Base-by-base conservation (phyloP, 2,113 vertebrate genomes). In the Delphinapterus leucas region DNA sequence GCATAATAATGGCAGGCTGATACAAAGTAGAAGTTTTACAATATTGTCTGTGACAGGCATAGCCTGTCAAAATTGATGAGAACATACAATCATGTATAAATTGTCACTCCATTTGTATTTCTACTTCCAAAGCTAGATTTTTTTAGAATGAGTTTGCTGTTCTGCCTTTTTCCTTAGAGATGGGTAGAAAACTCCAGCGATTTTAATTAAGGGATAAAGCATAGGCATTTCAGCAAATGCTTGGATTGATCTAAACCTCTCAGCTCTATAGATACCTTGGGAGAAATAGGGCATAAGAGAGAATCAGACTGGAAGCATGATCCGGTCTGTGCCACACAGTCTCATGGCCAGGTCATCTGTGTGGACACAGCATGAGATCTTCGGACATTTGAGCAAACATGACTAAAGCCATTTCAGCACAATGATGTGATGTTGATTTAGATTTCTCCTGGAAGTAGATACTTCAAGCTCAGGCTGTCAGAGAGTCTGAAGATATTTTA, bases 341-440 rank as follows among this genome's bases (percentile, higher is more conserved):
- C 13, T 26, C 61, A 33, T 5, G 47, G 76, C 36, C 33, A 1
- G 9, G 4, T 67, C 26, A 0, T 14, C 9, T 38, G 20, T 0
- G 0, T 25, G 31, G 12, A 2, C 4, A 15, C 1, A n/a, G 25
- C 9, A 13, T 26, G 53, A 47, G 3, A 10, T 36, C 33, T 36
- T 44, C 47, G 20, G 61, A 33, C 1, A 2, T 53, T 0, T 88
- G 28, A 15, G 9, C 20, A 14, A 5, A 33, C 1, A 1, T 31
- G 60, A 9, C 47, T 17, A 15, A 41, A 33, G 44, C 9, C 44
- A 44, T 47, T 49, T 61, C 9, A n/a, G 68, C 36, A 20, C 25
- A 13, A 6, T 0, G 12, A n/a, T n/a, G 65, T 0, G 17, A n/a
- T 14, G 31, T 11, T 21, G 33, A 68, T 36, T 41, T 41, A 28